A percentile compares a stretch with the other conserved stretches of the same genome.
These are phyloP conservation scores for Bombus polaris DNA, from an alignment of 1,140 invertebrate genomes.

Conservation along the genomic window DNA sequence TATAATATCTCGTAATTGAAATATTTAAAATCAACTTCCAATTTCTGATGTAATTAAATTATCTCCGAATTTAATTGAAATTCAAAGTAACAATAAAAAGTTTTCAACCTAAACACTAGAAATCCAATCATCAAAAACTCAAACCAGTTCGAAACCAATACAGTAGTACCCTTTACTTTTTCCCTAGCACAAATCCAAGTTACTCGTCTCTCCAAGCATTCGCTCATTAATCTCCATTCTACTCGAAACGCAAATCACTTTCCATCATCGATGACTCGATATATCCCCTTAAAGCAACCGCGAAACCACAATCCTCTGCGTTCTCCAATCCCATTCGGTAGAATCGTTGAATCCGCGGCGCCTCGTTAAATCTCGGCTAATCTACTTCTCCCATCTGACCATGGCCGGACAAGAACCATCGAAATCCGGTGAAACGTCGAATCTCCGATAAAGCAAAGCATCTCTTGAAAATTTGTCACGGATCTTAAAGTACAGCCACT, in stretches of 20 bases:
- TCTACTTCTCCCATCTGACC: slow-evolving; percentile 24
- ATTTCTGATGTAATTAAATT: background rate
- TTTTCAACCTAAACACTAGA: background rate
- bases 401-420: background rate
- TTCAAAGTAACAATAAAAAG: background rate
- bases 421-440: slow-evolving; percentile 4
- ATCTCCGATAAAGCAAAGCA: background rate
- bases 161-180: too few species aligned
- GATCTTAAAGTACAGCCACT: slow-evolving; percentile 66
- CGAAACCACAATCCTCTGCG: too few species aligned
- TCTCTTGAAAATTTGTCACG: slow-evolving; percentile 76
- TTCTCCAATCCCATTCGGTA: background rate
- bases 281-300: background rate
- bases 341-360: background rate
- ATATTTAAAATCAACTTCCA: too few species aligned
- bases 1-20: too few species aligned
- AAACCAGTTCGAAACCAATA: too few species aligned
- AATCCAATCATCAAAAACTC: too few species aligned
- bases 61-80: background rate
- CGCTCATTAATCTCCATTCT: background rate
- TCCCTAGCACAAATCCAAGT: background rate
- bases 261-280: background rate
- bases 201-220: background rate
- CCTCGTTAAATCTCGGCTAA: slow-evolving; percentile 28
- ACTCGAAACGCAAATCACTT: background rate